phyloP scores from a whole-genome alignment of 2,888 invertebrate genomes.

The Tethea ocularis region DNA sequence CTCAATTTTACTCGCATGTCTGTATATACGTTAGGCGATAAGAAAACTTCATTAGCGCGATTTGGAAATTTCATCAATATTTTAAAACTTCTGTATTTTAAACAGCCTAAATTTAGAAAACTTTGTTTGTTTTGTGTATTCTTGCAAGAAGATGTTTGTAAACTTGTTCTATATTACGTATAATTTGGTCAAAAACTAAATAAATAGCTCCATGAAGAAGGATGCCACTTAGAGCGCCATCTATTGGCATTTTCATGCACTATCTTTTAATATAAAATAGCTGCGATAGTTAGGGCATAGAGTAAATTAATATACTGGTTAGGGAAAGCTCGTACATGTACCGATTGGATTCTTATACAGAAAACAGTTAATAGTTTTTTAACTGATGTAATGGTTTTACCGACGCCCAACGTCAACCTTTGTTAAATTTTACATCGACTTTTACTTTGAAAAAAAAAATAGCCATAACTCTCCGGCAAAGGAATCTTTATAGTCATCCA shows the following conservation, averaged over 20 bases:
- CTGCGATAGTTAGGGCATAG: neutral
- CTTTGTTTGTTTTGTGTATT: neutral
- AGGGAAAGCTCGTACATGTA: neutral
- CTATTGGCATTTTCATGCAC: slow-evolving; percentile 33
- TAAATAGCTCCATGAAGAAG: neutral
- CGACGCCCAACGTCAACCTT: slow-evolving; percentile 14
- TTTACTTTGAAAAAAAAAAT: slow-evolving; percentile 55
- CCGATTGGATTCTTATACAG: too few species aligned
- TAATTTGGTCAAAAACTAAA: neutral
- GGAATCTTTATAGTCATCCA: slow-evolving; percentile 65
- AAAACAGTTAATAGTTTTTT: neutral
- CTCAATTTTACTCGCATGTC: fast-evolving
- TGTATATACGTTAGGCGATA: slow-evolving; percentile 21
- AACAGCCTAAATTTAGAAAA: neutral
- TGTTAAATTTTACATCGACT: slow-evolving; percentile 39
- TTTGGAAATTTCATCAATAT: slow-evolving; percentile 33
- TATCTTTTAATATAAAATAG: neutral
- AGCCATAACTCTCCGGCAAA: slow-evolving; percentile 56
- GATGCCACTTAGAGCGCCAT: slow-evolving; percentile 44
- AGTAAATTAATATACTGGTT: too few species aligned
- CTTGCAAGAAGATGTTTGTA: neutral
- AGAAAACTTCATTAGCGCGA: slow-evolving; percentile 55
- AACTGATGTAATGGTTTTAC: neutral
- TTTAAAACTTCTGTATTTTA: slow-evolving; percentile 8
- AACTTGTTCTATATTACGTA: neutral